Evolutionary conservation across 2,888 invertebrate species (phyloP), one percentile per base, ranked within the genome.

Genomic region (Mythimna loreyi): DNA sequence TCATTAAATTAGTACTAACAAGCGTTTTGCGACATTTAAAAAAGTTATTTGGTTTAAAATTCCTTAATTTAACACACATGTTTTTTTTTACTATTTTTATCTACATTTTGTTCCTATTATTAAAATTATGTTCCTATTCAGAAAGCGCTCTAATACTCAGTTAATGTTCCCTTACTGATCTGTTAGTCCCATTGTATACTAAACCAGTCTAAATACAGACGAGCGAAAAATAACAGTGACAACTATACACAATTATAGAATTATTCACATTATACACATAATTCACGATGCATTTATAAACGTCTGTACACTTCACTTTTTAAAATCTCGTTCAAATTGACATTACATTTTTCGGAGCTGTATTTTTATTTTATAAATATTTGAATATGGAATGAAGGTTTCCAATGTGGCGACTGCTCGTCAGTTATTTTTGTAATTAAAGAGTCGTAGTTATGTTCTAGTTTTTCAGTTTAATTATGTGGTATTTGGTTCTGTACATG

Each of bases 251-350:
- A 81, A 75, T 85, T 79, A 83, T 82, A 81, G 73, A 84, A 84
- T 85, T 88, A 89, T 86, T 85, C 88, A 89, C 87, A 87, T 85
- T 89, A 86, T 87, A 89, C 85, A 88, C 87, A 87, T 84, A 81
- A 78, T 84, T 85, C 78, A 77, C 74, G 77, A 80, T 82, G 78
- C 85, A 81, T 87, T 87, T 77, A 70, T 69, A 80, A 82, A 83
- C 69, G 82, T 85, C 83, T 81, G 81, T 86, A 78, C 76, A 80
- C 81, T 81, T 77, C 79, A 84, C 80, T 75, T 75, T 71, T 76
- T 67, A 79, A 84, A 85, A 83, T 82, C 80, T 81, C 72, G 58
- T 73, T 75, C 71, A 78, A 88, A 87, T 88, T 88, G 87, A 88
- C 87, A 85, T 85, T 66, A 67, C 76, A 76, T 80, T 80, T 76